phyloP scores from a whole-genome alignment of 2,888 invertebrate genomes.

The Nephrotoma appendiculata region DNA sequence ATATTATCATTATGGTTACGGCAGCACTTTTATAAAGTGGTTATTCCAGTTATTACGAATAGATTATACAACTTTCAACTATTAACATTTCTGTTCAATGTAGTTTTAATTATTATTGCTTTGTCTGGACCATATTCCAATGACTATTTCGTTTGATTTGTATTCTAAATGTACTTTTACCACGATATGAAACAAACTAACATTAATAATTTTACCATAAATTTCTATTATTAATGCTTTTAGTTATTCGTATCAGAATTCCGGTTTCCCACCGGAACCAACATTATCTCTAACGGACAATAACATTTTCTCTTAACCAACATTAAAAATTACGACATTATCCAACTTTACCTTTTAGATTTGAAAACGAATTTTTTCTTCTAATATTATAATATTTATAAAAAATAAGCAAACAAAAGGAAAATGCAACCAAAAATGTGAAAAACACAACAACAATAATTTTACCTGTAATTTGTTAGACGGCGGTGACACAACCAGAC shows the following conservation, averaged over 20 bases:
- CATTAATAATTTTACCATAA: too few species aligned
- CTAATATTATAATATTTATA: background rate
- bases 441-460: conserved; percentile 8
- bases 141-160: background rate
- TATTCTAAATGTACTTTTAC: background rate
- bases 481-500: conserved; percentile 56
- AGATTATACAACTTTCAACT: too few species aligned
- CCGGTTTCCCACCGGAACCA: background rate
- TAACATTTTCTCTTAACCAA: background rate
- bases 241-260: background rate
- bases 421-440: background rate
- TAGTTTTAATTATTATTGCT: too few species aligned
- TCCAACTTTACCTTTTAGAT: background rate
- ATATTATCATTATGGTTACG: too few species aligned
- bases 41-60: too few species aligned
- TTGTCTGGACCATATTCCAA: too few species aligned
- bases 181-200: background rate
- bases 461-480: conserved; percentile 31
- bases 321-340: background rate
- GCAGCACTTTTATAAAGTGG: too few species aligned
- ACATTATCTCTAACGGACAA: background rate
- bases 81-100: too few species aligned
- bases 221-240: background rate
- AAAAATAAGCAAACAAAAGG: background rate
- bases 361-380: background rate